These are phyloP conservation scores for Nanorana parkeri DNA, from an alignment of 2,113 vertebrate species.

Conservation along the genomic window DNA sequence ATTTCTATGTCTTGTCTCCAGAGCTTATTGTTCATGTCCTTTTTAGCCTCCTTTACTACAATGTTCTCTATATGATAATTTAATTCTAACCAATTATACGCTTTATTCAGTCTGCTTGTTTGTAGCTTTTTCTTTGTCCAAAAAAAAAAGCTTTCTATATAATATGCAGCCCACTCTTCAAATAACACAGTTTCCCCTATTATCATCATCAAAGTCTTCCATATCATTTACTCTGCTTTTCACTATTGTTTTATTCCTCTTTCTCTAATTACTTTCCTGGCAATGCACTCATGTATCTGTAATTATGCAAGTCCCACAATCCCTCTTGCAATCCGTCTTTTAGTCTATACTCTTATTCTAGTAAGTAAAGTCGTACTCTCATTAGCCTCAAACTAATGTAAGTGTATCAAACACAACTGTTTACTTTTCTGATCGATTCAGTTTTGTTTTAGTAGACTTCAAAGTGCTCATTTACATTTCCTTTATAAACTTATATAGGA, in stretches of 20 bases:
- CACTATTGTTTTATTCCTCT: conserved; percentile 36
- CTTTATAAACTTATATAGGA: no score
- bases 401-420: conserved; percentile 4
- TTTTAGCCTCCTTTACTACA: not conserved
- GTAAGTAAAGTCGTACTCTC: not conserved
- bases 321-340: conserved; percentile 11
- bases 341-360: conserved; percentile 14
- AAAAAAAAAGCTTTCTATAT: not conserved
- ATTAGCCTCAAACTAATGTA: conserved; percentile 13
- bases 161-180: not conserved
- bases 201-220: conserved; percentile 37
- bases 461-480: no score
- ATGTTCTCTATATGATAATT: not conserved
- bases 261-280: conserved; percentile 39
- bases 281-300: conserved; percentile 9
- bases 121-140: not conserved
- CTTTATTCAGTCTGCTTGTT: not conserved
- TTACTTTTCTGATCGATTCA: not conserved
- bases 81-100: not conserved
- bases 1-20: no score
- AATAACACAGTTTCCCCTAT: conserved; percentile 11
- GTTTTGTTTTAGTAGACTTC: no score
- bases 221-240: conserved; percentile 20
- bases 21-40: not conserved
- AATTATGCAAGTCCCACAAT: conserved; percentile 25